phyloP scores from a whole-genome alignment of 2,113 vertebrate species.

The Nerophis lumbriciformis region DNA sequence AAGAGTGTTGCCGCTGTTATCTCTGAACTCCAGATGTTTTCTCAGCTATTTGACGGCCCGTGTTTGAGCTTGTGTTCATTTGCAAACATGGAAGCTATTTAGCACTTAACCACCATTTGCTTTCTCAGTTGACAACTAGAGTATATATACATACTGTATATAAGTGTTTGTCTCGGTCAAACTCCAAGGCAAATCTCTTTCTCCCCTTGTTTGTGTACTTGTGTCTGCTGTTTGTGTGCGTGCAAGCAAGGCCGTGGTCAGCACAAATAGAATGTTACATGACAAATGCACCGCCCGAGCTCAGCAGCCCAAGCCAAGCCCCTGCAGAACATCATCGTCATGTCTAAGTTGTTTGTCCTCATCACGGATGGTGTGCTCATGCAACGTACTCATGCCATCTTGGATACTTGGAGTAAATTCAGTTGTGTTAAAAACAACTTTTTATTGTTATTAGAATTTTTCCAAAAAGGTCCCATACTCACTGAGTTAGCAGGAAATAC shows the following conservation, averaged over 20 bases:
- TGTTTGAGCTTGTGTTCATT: constrained; percentile 1
- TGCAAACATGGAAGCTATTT: background rate
- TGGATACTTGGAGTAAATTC: background rate
- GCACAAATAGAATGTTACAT: constrained; percentile 29
- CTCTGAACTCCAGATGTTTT: constrained; percentile 12
- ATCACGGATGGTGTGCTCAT: constrained; percentile 19
- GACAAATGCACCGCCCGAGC: constrained; percentile 32
- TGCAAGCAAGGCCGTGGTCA: background rate
- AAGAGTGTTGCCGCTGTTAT: constrained; percentile 7
- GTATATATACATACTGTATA: too few species aligned
- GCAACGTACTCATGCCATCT: constrained; percentile 5
- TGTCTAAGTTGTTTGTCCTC: constrained; percentile 4
- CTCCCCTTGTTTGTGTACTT: background rate
- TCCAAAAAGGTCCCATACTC: too few species aligned
- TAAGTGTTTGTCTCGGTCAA: background rate
- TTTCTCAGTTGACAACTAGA: background rate
- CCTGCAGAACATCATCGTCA: constrained; percentile 6
- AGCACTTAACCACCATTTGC: background rate
- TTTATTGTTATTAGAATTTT: too few species aligned
- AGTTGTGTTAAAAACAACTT: background rate
- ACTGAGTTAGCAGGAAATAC: too few species aligned
- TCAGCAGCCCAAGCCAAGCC: constrained; percentile 16
- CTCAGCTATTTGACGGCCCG: constrained; percentile 14
- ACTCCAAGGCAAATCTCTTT: background rate
- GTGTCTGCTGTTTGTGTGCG: constrained; percentile 2